A percentile compares a stretch with the other conserved stretches of the same genome.
Conservation (phyloP, 2,888 invertebrate species). For the Conomelus anceps region DNA sequence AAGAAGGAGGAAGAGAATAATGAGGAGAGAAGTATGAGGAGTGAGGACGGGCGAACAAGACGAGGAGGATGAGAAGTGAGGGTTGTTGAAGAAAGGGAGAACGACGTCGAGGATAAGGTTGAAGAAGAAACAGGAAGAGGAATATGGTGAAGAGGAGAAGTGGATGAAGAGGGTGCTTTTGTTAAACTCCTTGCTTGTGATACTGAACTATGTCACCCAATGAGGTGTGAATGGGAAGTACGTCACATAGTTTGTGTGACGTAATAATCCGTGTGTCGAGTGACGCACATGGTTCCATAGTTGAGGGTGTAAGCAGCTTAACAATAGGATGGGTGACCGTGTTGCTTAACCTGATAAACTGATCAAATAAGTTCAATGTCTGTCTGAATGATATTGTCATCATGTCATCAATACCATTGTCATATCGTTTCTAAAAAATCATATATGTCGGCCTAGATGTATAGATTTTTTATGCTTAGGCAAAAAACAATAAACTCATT, state of each 20-base stretch:
- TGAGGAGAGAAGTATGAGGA: too few relatives aligned
- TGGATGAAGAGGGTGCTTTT: background rate
- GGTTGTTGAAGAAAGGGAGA: too few relatives aligned
- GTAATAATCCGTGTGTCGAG: background rate
- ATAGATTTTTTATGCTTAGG: too few relatives aligned
- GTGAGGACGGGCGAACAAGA: too few relatives aligned
- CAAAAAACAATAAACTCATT: too few relatives aligned
- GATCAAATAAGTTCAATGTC: background rate
- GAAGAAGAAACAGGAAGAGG: background rate
- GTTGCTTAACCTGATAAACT: background rate
- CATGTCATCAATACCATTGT: too few relatives aligned
- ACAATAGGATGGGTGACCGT: background rate
- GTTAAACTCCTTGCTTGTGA: background rate
- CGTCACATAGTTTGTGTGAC: background rate
- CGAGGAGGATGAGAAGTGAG: too few relatives aligned
- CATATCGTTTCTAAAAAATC: too few relatives aligned
- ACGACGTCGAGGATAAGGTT: too few relatives aligned
- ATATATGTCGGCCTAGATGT: too few relatives aligned
- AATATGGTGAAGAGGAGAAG: background rate
- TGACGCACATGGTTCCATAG: background rate
- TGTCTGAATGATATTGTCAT: too few relatives aligned
- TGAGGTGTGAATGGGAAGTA: background rate
- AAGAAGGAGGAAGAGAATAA: too few relatives aligned
- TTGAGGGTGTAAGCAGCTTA: background rate
- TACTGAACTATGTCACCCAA: background rate